Evolutionary conservation across 2,797 vertebrate genomes (phyloP), one percentile per base, ranked within the genome.

Genomic region (Anniella stebbinsi): DNA sequence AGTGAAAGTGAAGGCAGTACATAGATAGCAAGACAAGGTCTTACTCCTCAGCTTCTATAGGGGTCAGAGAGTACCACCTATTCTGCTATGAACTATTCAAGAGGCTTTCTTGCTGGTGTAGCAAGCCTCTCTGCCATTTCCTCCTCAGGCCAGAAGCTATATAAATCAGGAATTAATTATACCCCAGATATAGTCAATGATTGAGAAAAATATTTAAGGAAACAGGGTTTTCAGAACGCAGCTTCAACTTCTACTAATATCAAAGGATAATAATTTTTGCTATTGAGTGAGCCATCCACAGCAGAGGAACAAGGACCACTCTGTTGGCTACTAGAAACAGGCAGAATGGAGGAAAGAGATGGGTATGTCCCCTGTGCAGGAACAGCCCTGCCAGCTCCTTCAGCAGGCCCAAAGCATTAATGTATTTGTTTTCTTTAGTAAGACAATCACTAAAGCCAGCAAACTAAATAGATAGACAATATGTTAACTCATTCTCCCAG

Each of bases 181-280:
- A 6, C 6, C 45, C 45, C 45, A 45, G 6, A 45, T 45, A 45
- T 6, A 45, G 45, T 41, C 84, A 38, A 51, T 51, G 51, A 8
- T 8, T 57, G 1, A 57, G 54, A 57, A 63, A 63, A 63, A 41
- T 51, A 17, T 51, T 25, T 84, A 82, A 0, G 48, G 63, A 33
- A 1, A 51, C 0, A 4, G 48, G 67, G 5, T 25, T 80, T 21
- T 28, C 4, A 86, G 87, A 17, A 83, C 80, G 28, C 54, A 80
- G 86, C 76, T 92, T 90, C 92, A 94, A 84, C 66, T 87, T 70
- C 57, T 0, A 7, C 7, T 91, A 91, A 90, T 84, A 92, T 28
- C 8, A 67, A 87, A 57, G 33, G 33, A 28, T 17, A 33, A 23
- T n/a, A 45, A 13, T 51, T 84, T 54, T 51, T 84, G 41, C 45